Evolutionary conservation across 1,140 invertebrate species (phyloP).

Genomic region (Gryllus bimaculatus): DNA sequence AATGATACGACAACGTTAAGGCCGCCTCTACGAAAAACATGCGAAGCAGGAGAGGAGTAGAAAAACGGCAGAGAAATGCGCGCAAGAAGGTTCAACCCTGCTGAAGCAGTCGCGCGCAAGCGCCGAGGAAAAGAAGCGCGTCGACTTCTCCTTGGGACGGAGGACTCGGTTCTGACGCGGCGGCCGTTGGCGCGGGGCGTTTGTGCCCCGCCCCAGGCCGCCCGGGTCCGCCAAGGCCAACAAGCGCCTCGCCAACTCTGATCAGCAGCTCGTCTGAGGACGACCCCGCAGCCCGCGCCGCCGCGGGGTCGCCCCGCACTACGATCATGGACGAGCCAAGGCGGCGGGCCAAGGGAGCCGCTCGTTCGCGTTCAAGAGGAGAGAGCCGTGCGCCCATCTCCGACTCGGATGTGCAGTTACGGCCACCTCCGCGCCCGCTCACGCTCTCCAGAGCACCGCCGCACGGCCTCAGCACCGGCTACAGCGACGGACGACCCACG

Average conservation of each 20-base stretch:
- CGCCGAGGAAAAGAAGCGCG: conserved; percentile 75
- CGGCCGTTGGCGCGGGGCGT: conserved; percentile 22
- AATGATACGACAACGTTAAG: conserved; percentile 98
- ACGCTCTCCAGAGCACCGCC: background rate
- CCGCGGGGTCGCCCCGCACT: background rate
- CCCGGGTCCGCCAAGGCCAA: conserved; percentile 26
- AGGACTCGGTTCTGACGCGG: conserved; percentile 53
- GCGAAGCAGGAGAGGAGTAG: conserved; percentile 81
- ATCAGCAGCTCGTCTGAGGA: conserved; percentile 48
- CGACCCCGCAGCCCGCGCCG: conserved; percentile 33
- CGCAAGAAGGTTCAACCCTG: conserved; percentile 80
- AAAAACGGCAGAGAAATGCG: conserved; percentile 81
- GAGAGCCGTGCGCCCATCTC: conserved; percentile 19
- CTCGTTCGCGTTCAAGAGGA: conserved; percentile 17
- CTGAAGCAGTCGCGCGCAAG: conserved; percentile 75
- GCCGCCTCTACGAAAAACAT: conserved; percentile 83
- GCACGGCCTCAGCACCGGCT: background rate
- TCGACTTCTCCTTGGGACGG: conserved; percentile 79
- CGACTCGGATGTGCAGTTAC: conserved; percentile 11
- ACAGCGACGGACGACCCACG: conserved; percentile 16
- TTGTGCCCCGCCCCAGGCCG: conserved; percentile 55
- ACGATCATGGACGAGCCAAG: conserved; percentile 3
- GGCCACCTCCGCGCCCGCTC: background rate
- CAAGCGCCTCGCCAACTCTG: conserved; percentile 34
- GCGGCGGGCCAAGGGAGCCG: conserved; percentile 10